phyloP scores from a whole-genome alignment of 2,888 invertebrate genomes.

The Apotomis capreana region DNA sequence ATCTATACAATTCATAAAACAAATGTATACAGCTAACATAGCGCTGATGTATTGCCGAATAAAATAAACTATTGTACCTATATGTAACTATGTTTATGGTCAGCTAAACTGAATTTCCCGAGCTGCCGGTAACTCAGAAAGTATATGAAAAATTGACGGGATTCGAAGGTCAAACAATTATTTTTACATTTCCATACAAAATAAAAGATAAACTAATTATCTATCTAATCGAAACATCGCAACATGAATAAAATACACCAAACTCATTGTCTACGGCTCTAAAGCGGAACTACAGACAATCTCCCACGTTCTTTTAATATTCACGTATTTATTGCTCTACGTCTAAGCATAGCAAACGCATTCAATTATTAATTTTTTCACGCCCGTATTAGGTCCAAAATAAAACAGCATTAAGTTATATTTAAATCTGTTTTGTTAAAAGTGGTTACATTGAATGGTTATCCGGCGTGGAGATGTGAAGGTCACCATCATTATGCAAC shows the following conservation, averaged over 20 bases:
- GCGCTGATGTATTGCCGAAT: too few species aligned
- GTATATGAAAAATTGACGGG: background rate
- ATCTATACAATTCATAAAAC: too few species aligned
- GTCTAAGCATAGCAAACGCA: background rate
- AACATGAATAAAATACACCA: background rate
- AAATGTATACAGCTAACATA: too few species aligned
- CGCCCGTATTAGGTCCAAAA: background rate
- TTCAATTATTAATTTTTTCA: slow-evolving; percentile 3
- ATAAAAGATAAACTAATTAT: background rate
- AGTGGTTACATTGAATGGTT: slow-evolving; percentile 9
- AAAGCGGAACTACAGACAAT: slow-evolving; percentile 18
- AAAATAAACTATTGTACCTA: too few species aligned
- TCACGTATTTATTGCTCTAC: slow-evolving; percentile 4
- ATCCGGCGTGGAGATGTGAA: slow-evolving; percentile 10
- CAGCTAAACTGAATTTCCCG: too few species aligned
- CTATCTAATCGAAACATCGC: background rate
- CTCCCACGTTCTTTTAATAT: slow-evolving; percentile 7
- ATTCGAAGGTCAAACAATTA: too few species aligned
- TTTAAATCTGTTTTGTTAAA: slow-evolving; percentile 1
- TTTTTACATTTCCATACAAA: too few species aligned
- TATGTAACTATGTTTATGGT: too few species aligned
- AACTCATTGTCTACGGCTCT: background rate
- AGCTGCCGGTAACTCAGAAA: background rate
- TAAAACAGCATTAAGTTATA: background rate
- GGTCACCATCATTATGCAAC: slow-evolving; percentile 25